Conservation (phyloP, 2,113 vertebrate species). For the Noturus placidus region DNA sequence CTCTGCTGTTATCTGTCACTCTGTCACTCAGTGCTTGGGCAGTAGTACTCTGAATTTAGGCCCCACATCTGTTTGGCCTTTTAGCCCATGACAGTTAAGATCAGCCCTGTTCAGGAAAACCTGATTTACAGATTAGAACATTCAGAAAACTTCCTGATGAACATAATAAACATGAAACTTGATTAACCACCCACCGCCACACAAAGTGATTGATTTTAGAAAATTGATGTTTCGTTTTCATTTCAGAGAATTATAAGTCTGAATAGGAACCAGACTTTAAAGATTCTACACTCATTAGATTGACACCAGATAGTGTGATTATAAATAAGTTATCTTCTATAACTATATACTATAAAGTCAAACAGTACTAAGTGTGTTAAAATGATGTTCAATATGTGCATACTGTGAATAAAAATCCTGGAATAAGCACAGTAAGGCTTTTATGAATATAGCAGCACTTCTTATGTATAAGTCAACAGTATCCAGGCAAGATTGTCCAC, state of each 20-base stretch:
- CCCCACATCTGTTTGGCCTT: slow-evolving; percentile 1
- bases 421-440: too few relatives aligned
- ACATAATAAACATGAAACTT: not conserved
- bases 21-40: slow-evolving; percentile 44
- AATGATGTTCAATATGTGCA: not conserved
- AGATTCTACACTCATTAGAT: not conserved
- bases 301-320: not conserved
- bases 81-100: slow-evolving; percentile 27
- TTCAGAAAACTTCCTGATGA: not conserved
- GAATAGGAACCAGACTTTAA: not conserved
- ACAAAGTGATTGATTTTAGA: not conserved
- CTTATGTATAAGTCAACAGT: too few relatives aligned
- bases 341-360: not conserved
- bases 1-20: slow-evolving; percentile 54
- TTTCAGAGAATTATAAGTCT: not conserved
- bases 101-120: not conserved
- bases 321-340: not conserved
- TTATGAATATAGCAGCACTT: too few relatives aligned
- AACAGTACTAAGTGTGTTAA: not conserved
- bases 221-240: not conserved
- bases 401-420: too few relatives aligned
- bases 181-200: not conserved
- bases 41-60: not conserved
- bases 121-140: not conserved
- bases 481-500: too few relatives aligned